These are phyloP conservation scores for Protonemura montana DNA, from an alignment of 2,888 invertebrate genomes.

Conservation along the genomic window DNA sequence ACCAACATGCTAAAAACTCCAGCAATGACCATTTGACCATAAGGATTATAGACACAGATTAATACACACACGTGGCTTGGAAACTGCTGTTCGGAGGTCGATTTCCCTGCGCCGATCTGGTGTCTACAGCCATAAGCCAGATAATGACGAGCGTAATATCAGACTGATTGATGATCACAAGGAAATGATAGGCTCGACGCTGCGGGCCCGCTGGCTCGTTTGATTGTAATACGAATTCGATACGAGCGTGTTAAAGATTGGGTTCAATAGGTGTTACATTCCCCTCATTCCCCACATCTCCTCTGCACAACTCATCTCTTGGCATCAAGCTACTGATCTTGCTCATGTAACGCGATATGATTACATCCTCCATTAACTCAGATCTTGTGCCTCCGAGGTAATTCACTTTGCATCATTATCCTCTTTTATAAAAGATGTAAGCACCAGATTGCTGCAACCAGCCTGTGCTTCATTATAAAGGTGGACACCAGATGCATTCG, in stretches of 20 bases:
- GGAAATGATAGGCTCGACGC: neutral
- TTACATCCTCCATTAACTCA: constrained; percentile 20
- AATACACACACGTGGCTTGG: neutral
- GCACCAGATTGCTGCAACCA: neutral
- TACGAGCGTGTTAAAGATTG: constrained; percentile 17
- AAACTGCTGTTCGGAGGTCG: neutral
- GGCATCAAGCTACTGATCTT: constrained; percentile 27
- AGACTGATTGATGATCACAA: constrained; percentile 21
- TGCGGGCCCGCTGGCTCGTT: constrained; percentile 7
- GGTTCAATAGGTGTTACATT: constrained; percentile 19
- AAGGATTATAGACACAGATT: neutral
- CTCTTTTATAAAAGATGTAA: constrained; percentile 13
- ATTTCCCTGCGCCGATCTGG: neutral
- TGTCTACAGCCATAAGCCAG: neutral
- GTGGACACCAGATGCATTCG: neutral
- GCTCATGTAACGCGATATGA: constrained; percentile 25
- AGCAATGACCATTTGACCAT: constrained; percentile 13
- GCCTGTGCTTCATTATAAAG: constrained; percentile 32
- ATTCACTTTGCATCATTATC: constrained; percentile 1
- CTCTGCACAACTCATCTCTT: neutral
- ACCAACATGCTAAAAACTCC: neutral
- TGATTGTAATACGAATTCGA: constrained; percentile 20
- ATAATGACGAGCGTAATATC: neutral
- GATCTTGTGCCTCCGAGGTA: constrained; percentile 15
- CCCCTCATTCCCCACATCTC: no score